phyloP scores from a whole-genome alignment of 2,888 invertebrate genomes.

The Phengaris alcon region DNA sequence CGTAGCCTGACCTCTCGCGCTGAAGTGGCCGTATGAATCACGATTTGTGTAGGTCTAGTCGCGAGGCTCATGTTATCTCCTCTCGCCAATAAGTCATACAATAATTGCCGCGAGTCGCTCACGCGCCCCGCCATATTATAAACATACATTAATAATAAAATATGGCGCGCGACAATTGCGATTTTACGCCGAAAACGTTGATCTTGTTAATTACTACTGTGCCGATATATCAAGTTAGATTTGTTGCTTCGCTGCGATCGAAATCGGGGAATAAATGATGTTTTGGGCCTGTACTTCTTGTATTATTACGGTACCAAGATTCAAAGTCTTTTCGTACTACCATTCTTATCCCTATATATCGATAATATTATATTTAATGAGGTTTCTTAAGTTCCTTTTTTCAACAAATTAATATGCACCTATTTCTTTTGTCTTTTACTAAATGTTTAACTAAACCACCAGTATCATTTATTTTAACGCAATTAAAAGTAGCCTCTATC shows the following conservation, averaged over 20 bases:
- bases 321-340: too few relatives aligned
- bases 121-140: slow-evolving; percentile 65
- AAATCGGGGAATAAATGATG: too few relatives aligned
- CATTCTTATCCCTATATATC: too few relatives aligned
- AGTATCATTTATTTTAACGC: too few relatives aligned
- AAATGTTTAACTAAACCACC: too few relatives aligned
- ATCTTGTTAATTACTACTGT: slow-evolving; percentile 23
- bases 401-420: too few relatives aligned
- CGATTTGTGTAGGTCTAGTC: slow-evolving; percentile 52
- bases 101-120: slow-evolving; percentile 73
- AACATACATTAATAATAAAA: slow-evolving; percentile 69
- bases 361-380: too few relatives aligned
- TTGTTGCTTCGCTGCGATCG: neutral
- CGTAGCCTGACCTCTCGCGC: slow-evolving; percentile 46
- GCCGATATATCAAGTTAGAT: neutral
- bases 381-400: too few relatives aligned
- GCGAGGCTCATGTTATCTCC: slow-evolving; percentile 71
- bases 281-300: too few relatives aligned
- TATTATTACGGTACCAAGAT: too few relatives aligned
- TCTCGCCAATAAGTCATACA: slow-evolving; percentile 76
- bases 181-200: slow-evolving; percentile 29
- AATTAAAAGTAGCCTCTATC: too few relatives aligned
- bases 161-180: slow-evolving; percentile 55
- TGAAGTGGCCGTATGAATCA: slow-evolving; percentile 25
- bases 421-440: too few relatives aligned